phyloP scores from a whole-genome alignment of 2,113 vertebrate species.

The Podarcis raffonei region DNA sequence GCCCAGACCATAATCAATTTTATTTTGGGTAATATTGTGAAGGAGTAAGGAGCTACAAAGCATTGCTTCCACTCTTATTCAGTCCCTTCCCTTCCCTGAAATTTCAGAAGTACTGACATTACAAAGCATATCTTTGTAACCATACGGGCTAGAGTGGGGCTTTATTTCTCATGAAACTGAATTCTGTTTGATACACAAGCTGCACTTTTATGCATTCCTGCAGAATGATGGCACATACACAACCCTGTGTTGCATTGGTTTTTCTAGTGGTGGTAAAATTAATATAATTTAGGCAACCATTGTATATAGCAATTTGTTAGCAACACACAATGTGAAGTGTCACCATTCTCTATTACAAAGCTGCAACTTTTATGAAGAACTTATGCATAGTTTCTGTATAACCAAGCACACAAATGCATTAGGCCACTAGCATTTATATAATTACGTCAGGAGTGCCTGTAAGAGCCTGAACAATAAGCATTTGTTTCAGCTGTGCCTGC shows the following conservation, averaged over 20 bases:
- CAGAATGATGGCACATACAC: not conserved
- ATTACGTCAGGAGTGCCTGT: conserved; percentile 2
- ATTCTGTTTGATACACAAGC: not conserved
- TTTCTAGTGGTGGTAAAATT: not conserved
- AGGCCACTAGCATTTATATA: not conserved
- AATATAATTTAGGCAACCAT: not conserved
- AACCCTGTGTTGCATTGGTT: not conserved
- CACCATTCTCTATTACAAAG: not conserved
- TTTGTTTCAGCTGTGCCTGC: not conserved
- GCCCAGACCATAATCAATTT: not conserved
- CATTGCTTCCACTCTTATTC: not conserved
- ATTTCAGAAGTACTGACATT: not conserved
- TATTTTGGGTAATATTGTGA: not conserved
- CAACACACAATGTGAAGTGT: not conserved
- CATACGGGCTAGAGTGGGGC: not conserved
- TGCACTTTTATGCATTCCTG: not conserved
- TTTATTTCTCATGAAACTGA: not conserved
- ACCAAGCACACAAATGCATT: not conserved
- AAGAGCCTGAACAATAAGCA: not conserved
- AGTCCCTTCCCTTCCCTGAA: not conserved
- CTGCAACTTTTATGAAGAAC: not conserved
- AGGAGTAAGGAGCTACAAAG: not conserved
- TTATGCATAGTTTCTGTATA: not conserved
- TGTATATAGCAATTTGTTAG: not conserved
- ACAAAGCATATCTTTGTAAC: not conserved